Conservation (phyloP, 2,113 vertebrate species). For the Setophaga coronata region DNA sequence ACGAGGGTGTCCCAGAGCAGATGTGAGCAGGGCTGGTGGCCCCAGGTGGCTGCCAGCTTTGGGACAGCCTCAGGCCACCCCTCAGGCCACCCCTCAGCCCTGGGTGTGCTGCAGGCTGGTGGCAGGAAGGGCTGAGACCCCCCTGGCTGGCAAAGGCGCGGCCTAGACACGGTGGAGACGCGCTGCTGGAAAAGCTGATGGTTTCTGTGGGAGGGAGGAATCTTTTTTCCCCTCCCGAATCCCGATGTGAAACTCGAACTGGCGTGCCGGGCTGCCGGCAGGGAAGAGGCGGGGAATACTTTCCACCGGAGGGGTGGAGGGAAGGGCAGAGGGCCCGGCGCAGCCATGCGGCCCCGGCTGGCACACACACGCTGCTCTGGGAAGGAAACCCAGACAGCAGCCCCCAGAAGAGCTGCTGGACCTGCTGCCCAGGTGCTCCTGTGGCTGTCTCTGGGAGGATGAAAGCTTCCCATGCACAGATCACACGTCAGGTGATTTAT, state of each 20-base stretch:
- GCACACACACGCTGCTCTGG: neutral
- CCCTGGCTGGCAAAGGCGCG: neutral
- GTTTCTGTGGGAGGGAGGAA: constrained; percentile 19
- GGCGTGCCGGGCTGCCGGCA: neutral
- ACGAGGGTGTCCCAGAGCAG: neutral
- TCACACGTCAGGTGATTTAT: neutral
- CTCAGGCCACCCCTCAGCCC: accelerated
- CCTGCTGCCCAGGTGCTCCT: neutral
- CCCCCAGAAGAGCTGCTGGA: neutral
- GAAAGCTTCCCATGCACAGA: neutral
- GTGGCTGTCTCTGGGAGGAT: neutral
- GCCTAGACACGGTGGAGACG: neutral
- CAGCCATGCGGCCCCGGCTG: neutral
- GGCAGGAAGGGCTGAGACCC: neutral
- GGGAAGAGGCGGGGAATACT: neutral
- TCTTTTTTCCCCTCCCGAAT: neutral
- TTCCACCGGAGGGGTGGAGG: neutral
- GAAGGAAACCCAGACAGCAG: neutral
- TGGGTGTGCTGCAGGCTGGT: neutral
- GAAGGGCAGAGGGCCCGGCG: neutral
- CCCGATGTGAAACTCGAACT: neutral
- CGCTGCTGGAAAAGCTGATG: constrained; percentile 6
- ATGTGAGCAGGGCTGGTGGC: neutral
- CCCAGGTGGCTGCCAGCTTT: neutral
- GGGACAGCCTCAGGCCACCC: neutral